These are phyloP conservation scores for Nematopogon swammerdamellus DNA, from an alignment of 2,888 invertebrate species.

Conservation along the genomic window DNA sequence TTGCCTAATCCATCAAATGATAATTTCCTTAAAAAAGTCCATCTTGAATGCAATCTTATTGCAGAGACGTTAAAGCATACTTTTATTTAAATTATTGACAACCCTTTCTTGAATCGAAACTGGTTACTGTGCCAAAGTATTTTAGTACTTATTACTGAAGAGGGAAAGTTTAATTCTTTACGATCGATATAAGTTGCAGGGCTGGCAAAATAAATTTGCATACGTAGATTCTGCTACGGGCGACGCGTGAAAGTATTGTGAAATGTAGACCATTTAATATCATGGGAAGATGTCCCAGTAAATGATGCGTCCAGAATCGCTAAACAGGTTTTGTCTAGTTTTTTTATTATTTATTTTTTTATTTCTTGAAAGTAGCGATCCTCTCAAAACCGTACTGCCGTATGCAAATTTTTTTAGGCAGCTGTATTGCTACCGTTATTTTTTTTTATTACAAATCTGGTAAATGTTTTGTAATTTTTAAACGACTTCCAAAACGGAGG, in stretches of 20 bases:
- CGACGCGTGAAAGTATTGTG: not conserved
- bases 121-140: too few species aligned
- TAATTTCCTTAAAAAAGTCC: constrained; percentile 3
- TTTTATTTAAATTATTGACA: too few species aligned
- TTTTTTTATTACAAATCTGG: too few species aligned
- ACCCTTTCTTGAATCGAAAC: too few species aligned
- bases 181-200: too few species aligned
- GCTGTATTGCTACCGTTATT: too few species aligned
- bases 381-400: constrained; percentile 15
- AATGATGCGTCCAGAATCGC: constrained; percentile 42
- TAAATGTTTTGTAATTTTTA: too few species aligned
- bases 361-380: constrained; percentile 29
- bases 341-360: constrained; percentile 27
- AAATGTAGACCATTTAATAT: not conserved
- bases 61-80: too few species aligned
- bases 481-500: too few species aligned
- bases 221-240: not conserved
- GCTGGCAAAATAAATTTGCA: not conserved
- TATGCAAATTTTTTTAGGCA: constrained; percentile 27
- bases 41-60: not conserved
- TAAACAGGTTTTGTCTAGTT: constrained; percentile 52
- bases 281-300: not conserved
- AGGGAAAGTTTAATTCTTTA: too few species aligned
- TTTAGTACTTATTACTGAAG: too few species aligned
- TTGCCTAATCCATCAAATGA: constrained; percentile 33